Percentiles rank a stretch among this genome's conserved stretches.
These are phyloP conservation scores for Drosophila demipolita DNA, from an alignment of 2,888 invertebrate genomes.

Conservation along the genomic window DNA sequence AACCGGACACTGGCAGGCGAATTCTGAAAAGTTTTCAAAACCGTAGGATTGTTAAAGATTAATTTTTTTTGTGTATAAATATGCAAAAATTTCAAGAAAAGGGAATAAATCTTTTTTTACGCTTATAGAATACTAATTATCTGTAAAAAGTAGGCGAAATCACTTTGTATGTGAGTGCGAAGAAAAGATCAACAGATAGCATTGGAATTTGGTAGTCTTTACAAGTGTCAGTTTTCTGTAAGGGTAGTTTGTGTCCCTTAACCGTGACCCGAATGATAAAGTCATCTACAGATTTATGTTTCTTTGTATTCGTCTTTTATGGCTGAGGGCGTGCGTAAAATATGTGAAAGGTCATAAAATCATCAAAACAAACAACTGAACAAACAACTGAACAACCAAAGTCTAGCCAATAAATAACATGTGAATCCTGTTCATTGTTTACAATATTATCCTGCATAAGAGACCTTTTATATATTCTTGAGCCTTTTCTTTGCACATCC, in stretches of 20 bases:
- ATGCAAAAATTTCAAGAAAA: not conserved
- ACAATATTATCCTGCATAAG: not conserved
- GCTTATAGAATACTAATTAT: not conserved
- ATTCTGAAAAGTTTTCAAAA: conserved; percentile 75
- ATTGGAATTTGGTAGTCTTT: not conserved
- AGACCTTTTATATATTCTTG: not conserved
- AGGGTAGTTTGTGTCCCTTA: not conserved
- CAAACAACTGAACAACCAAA: not conserved
- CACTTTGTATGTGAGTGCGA: not conserved
- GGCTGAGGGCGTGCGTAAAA: not conserved
- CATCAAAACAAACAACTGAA: not conserved
- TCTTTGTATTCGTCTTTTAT: not conserved
- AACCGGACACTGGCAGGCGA: conserved; percentile 85
- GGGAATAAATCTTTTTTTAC: not conserved
- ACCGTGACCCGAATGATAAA: not conserved
- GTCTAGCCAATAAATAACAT: not conserved
- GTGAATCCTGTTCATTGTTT: not conserved
- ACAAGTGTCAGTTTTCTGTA: not conserved
- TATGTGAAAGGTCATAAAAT: not conserved
- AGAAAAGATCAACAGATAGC: not conserved
- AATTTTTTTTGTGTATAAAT: not conserved
- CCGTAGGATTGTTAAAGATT: not conserved
- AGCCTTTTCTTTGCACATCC: not conserved
- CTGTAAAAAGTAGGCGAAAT: not conserved
- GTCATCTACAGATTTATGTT: not conserved